Evolutionary conservation across 2,797 vertebrate genomes (phyloP).

Genomic region (Acrossocheilus fasciatus): DNA sequence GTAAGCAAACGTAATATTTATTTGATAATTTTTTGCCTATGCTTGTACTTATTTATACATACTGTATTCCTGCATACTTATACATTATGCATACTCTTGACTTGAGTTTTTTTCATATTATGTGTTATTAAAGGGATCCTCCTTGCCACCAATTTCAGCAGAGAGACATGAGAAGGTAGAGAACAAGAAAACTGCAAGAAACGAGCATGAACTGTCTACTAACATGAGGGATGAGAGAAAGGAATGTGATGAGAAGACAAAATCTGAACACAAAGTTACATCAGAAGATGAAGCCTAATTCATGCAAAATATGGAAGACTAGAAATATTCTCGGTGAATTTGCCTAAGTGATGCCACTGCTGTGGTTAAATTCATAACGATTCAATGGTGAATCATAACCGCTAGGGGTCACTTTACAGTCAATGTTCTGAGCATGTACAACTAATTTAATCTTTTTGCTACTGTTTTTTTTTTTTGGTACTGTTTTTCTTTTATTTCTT

Average conservation of each 20-base stretch:
- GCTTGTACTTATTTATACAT: not conserved
- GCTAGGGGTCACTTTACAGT: not conserved
- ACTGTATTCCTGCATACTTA: not conserved
- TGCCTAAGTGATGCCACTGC: not conserved
- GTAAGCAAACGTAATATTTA: not conserved
- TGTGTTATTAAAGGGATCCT: slow-evolving; percentile 12
- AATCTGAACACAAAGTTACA: slow-evolving; percentile 1
- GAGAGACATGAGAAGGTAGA: not conserved
- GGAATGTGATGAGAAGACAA: not conserved
- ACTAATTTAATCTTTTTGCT: not conserved
- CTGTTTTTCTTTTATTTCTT: not conserved
- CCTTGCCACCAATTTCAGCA: slow-evolving; percentile 27
- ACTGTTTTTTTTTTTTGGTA: too few relatives aligned
- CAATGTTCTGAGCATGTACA: not conserved
- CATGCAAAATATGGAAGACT: not conserved
- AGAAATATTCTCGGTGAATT: not conserved
- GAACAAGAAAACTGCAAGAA: slow-evolving; percentile 7
- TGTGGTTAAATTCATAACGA: not conserved
- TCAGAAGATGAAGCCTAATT: slow-evolving; percentile 21
- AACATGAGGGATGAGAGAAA: not conserved
- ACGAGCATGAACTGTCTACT: not conserved
- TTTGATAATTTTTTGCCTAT: not conserved
- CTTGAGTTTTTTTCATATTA: not conserved
- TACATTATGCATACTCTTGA: not conserved
- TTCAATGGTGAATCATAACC: not conserved